These are phyloP conservation scores for Mycteria americana DNA, from an alignment of 2,797 vertebrate species.

Conservation along the genomic window DNA sequence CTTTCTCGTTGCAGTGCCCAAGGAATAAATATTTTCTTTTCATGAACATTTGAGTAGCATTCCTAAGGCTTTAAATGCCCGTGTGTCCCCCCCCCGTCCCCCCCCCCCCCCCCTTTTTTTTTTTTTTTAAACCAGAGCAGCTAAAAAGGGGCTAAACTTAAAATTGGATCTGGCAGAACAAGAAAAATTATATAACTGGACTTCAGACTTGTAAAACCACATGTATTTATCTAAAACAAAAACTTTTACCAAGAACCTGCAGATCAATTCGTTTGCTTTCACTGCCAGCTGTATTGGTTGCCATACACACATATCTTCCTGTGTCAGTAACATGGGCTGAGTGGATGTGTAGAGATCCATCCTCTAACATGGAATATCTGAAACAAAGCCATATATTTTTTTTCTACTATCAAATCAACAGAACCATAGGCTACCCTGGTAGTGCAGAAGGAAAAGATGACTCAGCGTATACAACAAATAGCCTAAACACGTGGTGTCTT, in stretches of 20 bases:
- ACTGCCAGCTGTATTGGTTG: conserved; percentile 88
- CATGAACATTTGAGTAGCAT: background rate
- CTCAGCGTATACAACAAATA: background rate
- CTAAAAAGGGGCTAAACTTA: background rate
- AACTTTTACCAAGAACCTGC: conserved; percentile 85
- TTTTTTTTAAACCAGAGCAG: background rate
- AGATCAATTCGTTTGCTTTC: conserved; percentile 87
- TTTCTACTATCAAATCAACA: background rate
- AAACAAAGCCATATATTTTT: background rate
- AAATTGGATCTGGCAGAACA: background rate
- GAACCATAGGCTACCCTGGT: background rate
- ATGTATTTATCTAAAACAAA: background rate
- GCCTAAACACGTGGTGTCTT: rapidly evolving
- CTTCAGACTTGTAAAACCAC: background rate
- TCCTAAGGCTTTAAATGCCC: background rate
- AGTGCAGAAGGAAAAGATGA: background rate
- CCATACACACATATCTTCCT: conserved; percentile 92
- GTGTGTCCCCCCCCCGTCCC: too few relatives aligned
- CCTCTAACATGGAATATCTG: conserved; percentile 83
- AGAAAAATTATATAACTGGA: background rate
- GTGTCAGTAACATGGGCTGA: conserved; percentile 85
- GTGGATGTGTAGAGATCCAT: conserved; percentile 86
- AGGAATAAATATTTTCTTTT: background rate
- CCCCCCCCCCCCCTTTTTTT: too few relatives aligned
- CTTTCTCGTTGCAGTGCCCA: background rate